Evolutionary conservation across 2,888 invertebrate genomes (phyloP).

Genomic region (Acleris laterana): DNA sequence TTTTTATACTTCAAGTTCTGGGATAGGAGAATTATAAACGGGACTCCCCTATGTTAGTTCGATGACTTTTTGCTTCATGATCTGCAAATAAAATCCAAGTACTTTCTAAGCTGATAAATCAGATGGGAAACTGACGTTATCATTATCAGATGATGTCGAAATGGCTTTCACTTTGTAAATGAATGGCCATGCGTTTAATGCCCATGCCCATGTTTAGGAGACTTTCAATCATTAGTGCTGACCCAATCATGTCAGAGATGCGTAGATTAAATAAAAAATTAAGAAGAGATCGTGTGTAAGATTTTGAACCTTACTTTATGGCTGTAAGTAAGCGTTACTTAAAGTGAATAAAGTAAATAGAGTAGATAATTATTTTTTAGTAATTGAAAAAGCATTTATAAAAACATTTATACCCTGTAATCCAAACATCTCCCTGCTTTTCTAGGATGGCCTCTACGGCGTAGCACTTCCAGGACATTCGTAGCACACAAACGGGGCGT

Average conservation of each 20-base stretch:
- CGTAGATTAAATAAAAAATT: background rate
- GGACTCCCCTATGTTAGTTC: too few species aligned
- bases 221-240: constrained; percentile 19
- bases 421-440: background rate
- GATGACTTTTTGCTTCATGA: background rate
- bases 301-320: too few species aligned
- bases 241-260: background rate
- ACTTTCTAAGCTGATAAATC: constrained; percentile 30
- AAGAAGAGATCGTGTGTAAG: background rate
- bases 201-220: constrained; percentile 20
- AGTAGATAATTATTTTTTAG: too few species aligned
- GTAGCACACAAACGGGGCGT: background rate
- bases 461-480: constrained; percentile 2
- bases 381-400: too few species aligned
- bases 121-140: constrained; percentile 10
- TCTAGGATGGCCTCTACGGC: constrained; percentile 1
- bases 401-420: too few species aligned
- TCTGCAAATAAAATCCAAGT: background rate
- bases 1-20: too few species aligned
- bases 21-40: too few species aligned
- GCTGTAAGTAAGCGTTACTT: too few species aligned
- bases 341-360: too few species aligned
- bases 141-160: constrained; percentile 16
- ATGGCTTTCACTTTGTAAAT: constrained; percentile 31
- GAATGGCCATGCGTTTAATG: constrained; percentile 12